These are phyloP conservation scores for Agelastica alni DNA, from an alignment of 2,888 invertebrate genomes.

Conservation along the genomic window DNA sequence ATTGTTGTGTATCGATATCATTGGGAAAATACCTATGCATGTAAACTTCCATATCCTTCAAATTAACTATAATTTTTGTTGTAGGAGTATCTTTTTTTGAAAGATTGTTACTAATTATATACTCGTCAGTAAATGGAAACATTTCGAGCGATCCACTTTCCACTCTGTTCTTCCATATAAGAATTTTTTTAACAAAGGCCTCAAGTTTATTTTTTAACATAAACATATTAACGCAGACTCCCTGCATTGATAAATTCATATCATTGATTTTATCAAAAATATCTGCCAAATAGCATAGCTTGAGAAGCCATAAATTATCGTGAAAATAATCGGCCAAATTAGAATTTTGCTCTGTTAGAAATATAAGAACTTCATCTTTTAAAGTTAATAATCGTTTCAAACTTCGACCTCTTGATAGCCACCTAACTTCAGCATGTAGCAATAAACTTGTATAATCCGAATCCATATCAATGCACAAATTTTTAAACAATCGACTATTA, in stretches of 20 bases:
- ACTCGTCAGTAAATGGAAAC: not conserved
- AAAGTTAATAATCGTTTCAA: not conserved
- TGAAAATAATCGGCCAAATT: constrained; percentile 1
- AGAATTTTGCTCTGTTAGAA: constrained; percentile 2
- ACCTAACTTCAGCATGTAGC: constrained; percentile 4
- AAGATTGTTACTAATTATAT: not conserved
- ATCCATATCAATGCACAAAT: constrained; percentile 13
- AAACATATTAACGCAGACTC: not conserved
- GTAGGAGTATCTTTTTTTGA: not conserved
- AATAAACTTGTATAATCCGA: constrained; percentile 4
- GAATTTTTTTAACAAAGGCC: not conserved
- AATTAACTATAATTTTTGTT: constrained; percentile 2
- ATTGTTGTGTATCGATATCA: not conserved
- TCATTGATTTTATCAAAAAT: not conserved
- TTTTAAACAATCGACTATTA: constrained; percentile 6
- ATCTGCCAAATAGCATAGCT: not conserved
- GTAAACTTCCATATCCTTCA: constrained; percentile 2
- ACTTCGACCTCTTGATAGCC: constrained; percentile 5
- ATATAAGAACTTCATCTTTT: constrained; percentile 2
- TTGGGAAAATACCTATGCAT: not conserved
- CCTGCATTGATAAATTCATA: not conserved
- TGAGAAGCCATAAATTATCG: too few species aligned
- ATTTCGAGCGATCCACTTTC: not conserved
- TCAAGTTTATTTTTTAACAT: not conserved
- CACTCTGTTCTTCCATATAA: not conserved